Base-by-base conservation (phyloP, 2,113 vertebrate genomes). In the Oryzias javanicus region DNA sequence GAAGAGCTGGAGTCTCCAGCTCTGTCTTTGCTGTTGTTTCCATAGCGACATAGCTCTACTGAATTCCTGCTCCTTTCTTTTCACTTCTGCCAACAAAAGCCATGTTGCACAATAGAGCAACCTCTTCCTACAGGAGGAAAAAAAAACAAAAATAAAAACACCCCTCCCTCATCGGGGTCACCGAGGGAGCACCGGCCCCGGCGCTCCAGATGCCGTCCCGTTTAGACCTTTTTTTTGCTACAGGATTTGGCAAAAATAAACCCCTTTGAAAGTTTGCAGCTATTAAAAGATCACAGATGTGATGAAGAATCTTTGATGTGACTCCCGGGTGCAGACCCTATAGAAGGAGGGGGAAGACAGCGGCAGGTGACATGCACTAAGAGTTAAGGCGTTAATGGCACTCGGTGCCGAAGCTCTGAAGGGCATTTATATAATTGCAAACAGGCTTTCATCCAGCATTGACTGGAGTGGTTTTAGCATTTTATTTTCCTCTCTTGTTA, bases 1-100 rank as follows among this genome's bases (percentile, higher is more conserved):
- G 46, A 15, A 25, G 41, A 7, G 14, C 57, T 42, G 35, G 35
- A 49, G 22, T 79, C 72, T 84, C 65, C 27, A 55, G 76, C 70
- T 75, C 69, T 81, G 60, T 68, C 71, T 70, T 84, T 84, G 80
- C 86, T 82, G 84, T 86, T 86, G 91, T 92, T 92, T 90, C 91
- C 91, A 92, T 91, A 90, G 90, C 88, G 84, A 92, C 90, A 75
- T 70, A 60, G 85, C 89, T 86, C 89, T 82, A 82, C 88, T 81
- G 85, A 88, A 90, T 90, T 86, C 85, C 87, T 85, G 81, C 82
- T 86, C 64, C 58, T 64, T 82, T 87, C 88, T 88, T 88, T 87
- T 89, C 85, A 88, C 83, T 83, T 86, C 79, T 86, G 81, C 86
- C 87, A 90, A 89, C 86, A 89, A 88, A 90, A 91, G 86, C 76